Conservation (phyloP, 2,113 vertebrate species). For the Acanthisitta chloris region DNA sequence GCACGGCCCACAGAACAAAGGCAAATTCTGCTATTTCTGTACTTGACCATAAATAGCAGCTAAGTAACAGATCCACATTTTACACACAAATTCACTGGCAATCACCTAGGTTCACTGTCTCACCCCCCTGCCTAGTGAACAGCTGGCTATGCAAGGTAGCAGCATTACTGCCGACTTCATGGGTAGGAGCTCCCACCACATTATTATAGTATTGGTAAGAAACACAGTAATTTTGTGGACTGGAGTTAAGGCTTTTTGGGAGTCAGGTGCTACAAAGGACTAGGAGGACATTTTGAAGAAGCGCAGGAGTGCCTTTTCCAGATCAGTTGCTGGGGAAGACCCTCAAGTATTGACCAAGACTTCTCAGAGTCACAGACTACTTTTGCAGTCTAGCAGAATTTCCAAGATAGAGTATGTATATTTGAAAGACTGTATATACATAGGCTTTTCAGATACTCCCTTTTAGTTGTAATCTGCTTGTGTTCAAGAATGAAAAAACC, state of each 20-base stretch:
- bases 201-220: neutral
- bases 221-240: neutral
- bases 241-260: neutral
- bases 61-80: neutral
- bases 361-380: neutral
- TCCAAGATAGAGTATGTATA: neutral
- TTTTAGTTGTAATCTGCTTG: neutral
- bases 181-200: neutral
- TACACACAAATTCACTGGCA: neutral
- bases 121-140: neutral
- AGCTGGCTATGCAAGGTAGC: neutral
- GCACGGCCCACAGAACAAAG: neutral
- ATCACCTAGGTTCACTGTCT: neutral
- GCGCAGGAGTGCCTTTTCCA: neutral
- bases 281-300: neutral
- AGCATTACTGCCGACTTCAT: fast-evolving
- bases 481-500: neutral
- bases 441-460: neutral
- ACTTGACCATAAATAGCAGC: neutral
- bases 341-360: neutral
- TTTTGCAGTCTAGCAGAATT: neutral
- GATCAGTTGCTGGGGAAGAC: neutral
- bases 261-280: neutral
- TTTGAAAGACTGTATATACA: neutral
- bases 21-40: neutral